Evolutionary conservation across 2,888 invertebrate species (phyloP).

Genomic region (Pristionchus exspectatus): DNA sequence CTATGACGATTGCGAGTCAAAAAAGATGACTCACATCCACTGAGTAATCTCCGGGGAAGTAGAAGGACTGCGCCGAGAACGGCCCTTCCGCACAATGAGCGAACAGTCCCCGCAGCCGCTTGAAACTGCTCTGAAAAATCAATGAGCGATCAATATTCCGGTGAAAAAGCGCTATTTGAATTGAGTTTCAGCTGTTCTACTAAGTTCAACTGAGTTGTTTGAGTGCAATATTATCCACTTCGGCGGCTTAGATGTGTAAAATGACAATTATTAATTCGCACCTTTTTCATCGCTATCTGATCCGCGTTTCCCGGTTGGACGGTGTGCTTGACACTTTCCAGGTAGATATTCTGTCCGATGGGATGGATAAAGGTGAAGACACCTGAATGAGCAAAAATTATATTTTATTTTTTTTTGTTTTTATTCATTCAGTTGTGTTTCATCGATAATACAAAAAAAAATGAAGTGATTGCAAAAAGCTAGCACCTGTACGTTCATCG

Average conservation of each 20-base stretch:
- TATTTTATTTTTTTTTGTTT: not conserved
- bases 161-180: not conserved
- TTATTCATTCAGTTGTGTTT: too few relatives aligned
- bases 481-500: too few relatives aligned
- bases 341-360: conserved; percentile 36
- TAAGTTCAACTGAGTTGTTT: not conserved
- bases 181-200: not conserved
- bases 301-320: not conserved
- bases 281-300: conserved; percentile 30
- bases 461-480: too few relatives aligned
- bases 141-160: not conserved
- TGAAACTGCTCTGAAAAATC: not conserved
- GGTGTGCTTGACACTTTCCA: conserved; percentile 52
- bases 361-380: conserved; percentile 44
- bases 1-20: not conserved
- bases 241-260: too few relatives aligned
- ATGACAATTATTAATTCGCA: not conserved
- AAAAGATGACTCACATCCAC: conserved; percentile 32
- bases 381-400: not conserved
- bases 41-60: conserved; percentile 49
- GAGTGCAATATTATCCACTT: not conserved
- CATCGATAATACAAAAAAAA: too few relatives aligned
- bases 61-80: conserved; percentile 12
- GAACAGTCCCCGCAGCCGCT: not conserved
- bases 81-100: not conserved